A percentile compares a stretch with the other conserved stretches of the same genome.
These are phyloP conservation scores for Thymallus thymallus DNA, from an alignment of 2,113 vertebrate species.

Conservation along the genomic window DNA sequence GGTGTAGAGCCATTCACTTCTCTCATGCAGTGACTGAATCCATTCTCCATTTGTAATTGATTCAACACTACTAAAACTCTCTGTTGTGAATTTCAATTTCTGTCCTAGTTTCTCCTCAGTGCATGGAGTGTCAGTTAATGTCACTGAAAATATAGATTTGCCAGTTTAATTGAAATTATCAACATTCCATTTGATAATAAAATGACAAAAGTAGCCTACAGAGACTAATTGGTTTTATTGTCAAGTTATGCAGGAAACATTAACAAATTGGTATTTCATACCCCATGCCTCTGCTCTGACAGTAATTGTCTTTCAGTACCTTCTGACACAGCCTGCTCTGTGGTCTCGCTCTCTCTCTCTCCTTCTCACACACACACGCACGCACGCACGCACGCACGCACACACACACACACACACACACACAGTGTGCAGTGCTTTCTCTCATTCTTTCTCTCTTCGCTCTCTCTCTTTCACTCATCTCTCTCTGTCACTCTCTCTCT, in stretches of 20 bases:
- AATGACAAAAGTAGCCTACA: slow-evolving; percentile 18
- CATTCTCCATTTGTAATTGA: slow-evolving; percentile 27
- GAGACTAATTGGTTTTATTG: slow-evolving; percentile 1
- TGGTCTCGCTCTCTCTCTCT: background rate
- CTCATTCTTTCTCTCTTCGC: background rate
- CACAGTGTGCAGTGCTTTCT: background rate
- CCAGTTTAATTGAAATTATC: slow-evolving; percentile 11
- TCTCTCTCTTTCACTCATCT: background rate
- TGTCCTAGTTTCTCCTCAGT: slow-evolving; percentile 6
- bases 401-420: too few species aligned
- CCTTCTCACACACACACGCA: too few species aligned
- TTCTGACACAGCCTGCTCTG: background rate
- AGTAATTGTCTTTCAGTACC: background rate
- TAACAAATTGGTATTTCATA: background rate
- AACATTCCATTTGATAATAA: slow-evolving; percentile 9
- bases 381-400: too few species aligned
- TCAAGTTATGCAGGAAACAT: background rate
- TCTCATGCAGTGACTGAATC: slow-evolving; percentile 14
- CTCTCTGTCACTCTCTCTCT: background rate
- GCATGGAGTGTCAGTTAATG: slow-evolving; percentile 7
- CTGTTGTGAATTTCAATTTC: slow-evolving; percentile 20
- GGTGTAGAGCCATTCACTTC: slow-evolving; percentile 19
- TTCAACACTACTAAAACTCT: slow-evolving; percentile 18
- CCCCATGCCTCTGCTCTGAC: background rate
- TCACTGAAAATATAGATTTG: background rate